Conservation (phyloP, 1,140 invertebrate genomes). For the Mesaphorura yosii region DNA sequence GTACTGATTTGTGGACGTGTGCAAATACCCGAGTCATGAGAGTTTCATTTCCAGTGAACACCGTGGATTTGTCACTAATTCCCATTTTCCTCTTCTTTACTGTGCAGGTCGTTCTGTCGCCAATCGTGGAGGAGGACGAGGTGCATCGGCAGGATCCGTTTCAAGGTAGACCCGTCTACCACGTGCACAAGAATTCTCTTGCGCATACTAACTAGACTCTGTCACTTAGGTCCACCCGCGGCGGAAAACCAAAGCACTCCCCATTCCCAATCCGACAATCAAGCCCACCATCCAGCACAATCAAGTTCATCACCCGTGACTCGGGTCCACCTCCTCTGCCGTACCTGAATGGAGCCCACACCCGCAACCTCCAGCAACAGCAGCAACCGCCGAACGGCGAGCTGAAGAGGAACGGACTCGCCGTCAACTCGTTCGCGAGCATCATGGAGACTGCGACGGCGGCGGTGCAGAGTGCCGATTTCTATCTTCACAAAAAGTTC, state of each 20-base stretch:
- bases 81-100: slow-evolving; percentile 5
- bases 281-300: not conserved
- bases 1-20: too few relatives aligned
- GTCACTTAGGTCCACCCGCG: not conserved
- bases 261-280: not conserved
- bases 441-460: not conserved
- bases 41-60: too few relatives aligned
- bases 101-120: not conserved
- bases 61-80: too few relatives aligned
- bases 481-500: slow-evolving; percentile 29
- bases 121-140: not conserved
- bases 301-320: not conserved
- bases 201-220: not conserved
- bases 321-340: too few relatives aligned
- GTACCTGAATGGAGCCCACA: not conserved
- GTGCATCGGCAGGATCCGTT: not conserved
- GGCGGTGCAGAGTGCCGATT: slow-evolving; percentile 7
- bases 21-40: too few relatives aligned
- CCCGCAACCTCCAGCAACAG: not conserved
- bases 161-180: not conserved
- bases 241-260: not conserved
- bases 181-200: not conserved
- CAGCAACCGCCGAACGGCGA: not conserved
- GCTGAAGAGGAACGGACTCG: not conserved
- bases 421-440: not conserved